Evolutionary conservation across 2,797 vertebrate genomes (phyloP).

Genomic region (Betta splendens): DNA sequence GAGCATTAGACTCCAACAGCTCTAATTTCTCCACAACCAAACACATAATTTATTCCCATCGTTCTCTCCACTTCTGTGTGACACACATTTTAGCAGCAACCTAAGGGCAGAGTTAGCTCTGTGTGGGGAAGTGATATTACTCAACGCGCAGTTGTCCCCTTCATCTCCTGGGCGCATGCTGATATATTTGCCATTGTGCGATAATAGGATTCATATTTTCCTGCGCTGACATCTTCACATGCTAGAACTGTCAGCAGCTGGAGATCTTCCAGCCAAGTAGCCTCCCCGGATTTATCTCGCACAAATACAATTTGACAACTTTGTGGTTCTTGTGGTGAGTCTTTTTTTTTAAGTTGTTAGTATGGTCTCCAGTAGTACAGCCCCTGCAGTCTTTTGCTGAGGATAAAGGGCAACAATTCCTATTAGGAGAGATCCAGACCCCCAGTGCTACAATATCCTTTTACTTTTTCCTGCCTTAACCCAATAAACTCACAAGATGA

Average conservation of each 20-base stretch:
- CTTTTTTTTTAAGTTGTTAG: slow-evolving; percentile 39
- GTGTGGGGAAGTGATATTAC: slow-evolving; percentile 58
- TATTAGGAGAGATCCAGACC: slow-evolving; percentile 38
- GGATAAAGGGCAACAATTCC: slow-evolving; percentile 41
- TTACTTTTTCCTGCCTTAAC: slow-evolving; percentile 28
- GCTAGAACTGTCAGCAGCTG: slow-evolving; percentile 61
- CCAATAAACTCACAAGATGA: slow-evolving; percentile 14
- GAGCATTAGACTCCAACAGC: slow-evolving; percentile 7
- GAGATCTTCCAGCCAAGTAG: slow-evolving; percentile 58
- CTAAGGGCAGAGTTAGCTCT: slow-evolving; percentile 58
- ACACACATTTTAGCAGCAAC: slow-evolving; percentile 51
- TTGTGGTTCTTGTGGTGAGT: slow-evolving; percentile 46
- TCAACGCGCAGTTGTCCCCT: slow-evolving; percentile 68
- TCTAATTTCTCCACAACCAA: slow-evolving; percentile 34
- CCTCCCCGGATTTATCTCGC: slow-evolving; percentile 49
- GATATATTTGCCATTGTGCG: slow-evolving; percentile 66
- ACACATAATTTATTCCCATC: slow-evolving; percentile 54
- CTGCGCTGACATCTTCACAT: slow-evolving; percentile 59
- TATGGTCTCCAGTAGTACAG: slow-evolving; percentile 31
- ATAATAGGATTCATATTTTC: slow-evolving; percentile 74
- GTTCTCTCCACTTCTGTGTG: slow-evolving; percentile 38
- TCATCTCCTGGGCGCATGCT: slow-evolving; percentile 62
- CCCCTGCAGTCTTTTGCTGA: slow-evolving; percentile 14
- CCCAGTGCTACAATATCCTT: slow-evolving; percentile 32
- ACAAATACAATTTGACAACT: slow-evolving; percentile 44